Conservation (phyloP, 2,113 vertebrate genomes). For the Oceanites oceanicus region DNA sequence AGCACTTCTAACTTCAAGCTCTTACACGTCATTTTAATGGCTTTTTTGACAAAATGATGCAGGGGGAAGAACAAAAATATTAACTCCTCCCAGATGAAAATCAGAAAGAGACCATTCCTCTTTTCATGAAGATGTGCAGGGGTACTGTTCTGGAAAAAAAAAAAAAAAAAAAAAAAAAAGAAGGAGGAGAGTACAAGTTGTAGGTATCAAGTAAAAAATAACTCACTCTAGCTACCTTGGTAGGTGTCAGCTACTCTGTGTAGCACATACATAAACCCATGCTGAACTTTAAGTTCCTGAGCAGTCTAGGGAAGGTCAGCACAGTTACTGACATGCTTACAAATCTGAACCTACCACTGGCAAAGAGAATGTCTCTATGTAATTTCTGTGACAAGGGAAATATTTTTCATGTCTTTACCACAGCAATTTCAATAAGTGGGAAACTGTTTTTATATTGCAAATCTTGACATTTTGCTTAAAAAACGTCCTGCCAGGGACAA, state of each 20-base stretch:
- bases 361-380: not conserved
- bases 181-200: not conserved
- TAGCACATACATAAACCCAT: not conserved
- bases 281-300: not conserved
- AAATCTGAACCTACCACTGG: not conserved
- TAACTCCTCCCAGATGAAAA: not conserved
- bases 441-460: not conserved
- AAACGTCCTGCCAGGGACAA: not conserved
- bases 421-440: not conserved
- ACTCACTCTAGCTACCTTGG: not conserved
- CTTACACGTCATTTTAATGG: conserved; percentile 8
- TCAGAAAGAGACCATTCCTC: not conserved
- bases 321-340: not conserved
- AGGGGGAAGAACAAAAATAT: not conserved
- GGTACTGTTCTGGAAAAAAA: not conserved
- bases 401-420: not conserved
- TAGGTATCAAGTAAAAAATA: not conserved
- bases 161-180: not conserved
- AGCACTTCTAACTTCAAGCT: conserved; percentile 6
- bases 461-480: conserved; percentile 18
- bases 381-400: conserved; percentile 5
- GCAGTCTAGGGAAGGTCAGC: not conserved
- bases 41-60: conserved; percentile 16
- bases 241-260: not conserved
- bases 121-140: not conserved